Base-by-base conservation (phyloP, 2,113 vertebrate genomes). In the Saimiri boliviensis region DNA sequence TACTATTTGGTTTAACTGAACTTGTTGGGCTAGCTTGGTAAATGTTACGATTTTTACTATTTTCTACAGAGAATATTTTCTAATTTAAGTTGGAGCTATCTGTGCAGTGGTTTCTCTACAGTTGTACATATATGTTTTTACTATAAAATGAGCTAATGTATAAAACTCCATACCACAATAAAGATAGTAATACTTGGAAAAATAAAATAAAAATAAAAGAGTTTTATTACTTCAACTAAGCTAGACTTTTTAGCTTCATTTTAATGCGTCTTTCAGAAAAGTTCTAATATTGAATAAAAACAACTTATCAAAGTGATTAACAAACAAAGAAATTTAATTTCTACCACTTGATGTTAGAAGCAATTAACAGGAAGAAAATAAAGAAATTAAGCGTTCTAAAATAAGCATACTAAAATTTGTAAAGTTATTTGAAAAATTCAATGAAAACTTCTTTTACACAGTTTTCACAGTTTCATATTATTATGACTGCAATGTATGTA, bases 71-170 rank as follows among this genome's bases (percentile, higher is more conserved):
- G 91, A 52, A 52, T 96, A 97, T 96, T 98, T 97, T 98, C 47
- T 25, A 96, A 40, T 96, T 96, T 94, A 88, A 82, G 71, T 96
- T 96, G 85, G 81, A 86, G n/a, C 56, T 95, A 52, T 90, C 45
- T 95, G 60, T 63, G 60, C 94, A 94, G 85, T 40, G 1, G 9
- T 83, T 94, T 86, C 89, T 95, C 94, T 96, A 93, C 23, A 93
- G 32, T 93, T 97, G 95, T 97, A 97, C 87, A 95, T 95, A 97
- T 90, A 74, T 94, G 86, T 96, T 95, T 98, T 95, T 97, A 95
- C 89, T 94, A 40, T 96, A 95, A 97, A 94, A 82, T 94, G 93
- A 96, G 20, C 91, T 95, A 93, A 89, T 95, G 86, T 97, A 77
- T 87, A 93, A 95, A 89, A 96, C 77, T 85, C 88, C 95, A 84